Evolutionary conservation across 2,113 vertebrate genomes (phyloP).

Genomic region (Aspiorhynchus laticeps): DNA sequence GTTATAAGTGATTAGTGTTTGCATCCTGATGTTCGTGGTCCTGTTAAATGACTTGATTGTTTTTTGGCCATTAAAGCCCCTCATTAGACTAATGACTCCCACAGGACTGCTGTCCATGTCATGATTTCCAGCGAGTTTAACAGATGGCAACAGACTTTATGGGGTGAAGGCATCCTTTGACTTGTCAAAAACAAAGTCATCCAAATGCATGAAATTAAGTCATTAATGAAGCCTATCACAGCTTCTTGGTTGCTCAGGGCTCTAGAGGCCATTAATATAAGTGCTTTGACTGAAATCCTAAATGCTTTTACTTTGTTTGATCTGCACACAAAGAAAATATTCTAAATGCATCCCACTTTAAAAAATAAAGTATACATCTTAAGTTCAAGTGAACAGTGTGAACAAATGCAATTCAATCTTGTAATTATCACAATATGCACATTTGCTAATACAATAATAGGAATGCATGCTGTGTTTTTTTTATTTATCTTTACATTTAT

Average conservation of each 20-base stretch:
- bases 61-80: constrained; percentile 1
- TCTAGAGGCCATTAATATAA: too few relatives aligned
- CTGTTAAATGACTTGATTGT: constrained; percentile 16
- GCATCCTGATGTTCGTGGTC: not conserved
- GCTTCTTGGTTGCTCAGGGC: not conserved
- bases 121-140: not conserved
- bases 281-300: too few relatives aligned
- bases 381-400: too few relatives aligned
- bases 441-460: too few relatives aligned
- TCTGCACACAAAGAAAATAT: too few relatives aligned
- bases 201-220: not conserved
- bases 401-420: too few relatives aligned
- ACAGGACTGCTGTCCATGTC: not conserved
- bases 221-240: not conserved
- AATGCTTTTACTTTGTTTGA: not conserved
- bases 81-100: constrained; percentile 16
- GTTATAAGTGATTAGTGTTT: not conserved
- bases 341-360: not conserved
- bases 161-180: not conserved
- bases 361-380: not conserved
- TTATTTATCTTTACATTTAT: too few relatives aligned
- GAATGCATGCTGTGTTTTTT: too few relatives aligned
- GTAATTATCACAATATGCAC: too few relatives aligned
- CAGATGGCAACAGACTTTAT: not conserved
- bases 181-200: not conserved